Evolutionary conservation across 2,888 invertebrate genomes (phyloP).

Genomic region (Bimastos eiseni): DNA sequence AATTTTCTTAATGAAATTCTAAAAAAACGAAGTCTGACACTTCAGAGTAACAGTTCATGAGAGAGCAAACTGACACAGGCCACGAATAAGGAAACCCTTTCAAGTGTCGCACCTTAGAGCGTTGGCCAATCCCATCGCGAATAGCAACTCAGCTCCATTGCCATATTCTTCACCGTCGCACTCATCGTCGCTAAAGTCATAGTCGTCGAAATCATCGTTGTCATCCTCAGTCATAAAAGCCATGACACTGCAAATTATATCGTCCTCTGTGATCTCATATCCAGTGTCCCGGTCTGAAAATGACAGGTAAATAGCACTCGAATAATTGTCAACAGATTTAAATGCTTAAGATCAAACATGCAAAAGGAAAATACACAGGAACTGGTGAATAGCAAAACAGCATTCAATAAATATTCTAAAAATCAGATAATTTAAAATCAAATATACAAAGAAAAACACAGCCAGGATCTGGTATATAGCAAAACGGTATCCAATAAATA

Average conservation of each 20-base stretch:
- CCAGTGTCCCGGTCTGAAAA: background rate
- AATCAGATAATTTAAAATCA: too few relatives aligned
- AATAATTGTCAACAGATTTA: too few relatives aligned
- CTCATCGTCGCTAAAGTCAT: background rate
- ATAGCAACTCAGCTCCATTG: background rate
- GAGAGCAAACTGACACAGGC: background rate
- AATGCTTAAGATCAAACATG: too few relatives aligned
- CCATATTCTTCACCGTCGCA: background rate
- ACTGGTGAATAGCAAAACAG: too few relatives aligned
- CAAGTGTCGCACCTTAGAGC: background rate
- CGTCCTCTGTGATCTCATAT: background rate
- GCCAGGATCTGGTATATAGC: too few relatives aligned
- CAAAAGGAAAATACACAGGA: too few relatives aligned
- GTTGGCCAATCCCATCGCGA: background rate
- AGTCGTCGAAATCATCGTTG: background rate
- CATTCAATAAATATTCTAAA: too few relatives aligned
- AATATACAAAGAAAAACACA: too few relatives aligned
- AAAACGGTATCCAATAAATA: too few relatives aligned
- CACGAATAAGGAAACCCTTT: background rate
- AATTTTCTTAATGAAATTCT: too few relatives aligned
- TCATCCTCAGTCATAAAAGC: background rate
- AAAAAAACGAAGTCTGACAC: too few relatives aligned
- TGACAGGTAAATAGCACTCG: background rate
- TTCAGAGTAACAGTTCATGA: too few relatives aligned
- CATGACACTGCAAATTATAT: background rate